Evolutionary conservation across 2,797 vertebrate genomes (phyloP), one percentile per base, ranked within the genome.

Genomic region (Sebastes diploproa): DNA sequence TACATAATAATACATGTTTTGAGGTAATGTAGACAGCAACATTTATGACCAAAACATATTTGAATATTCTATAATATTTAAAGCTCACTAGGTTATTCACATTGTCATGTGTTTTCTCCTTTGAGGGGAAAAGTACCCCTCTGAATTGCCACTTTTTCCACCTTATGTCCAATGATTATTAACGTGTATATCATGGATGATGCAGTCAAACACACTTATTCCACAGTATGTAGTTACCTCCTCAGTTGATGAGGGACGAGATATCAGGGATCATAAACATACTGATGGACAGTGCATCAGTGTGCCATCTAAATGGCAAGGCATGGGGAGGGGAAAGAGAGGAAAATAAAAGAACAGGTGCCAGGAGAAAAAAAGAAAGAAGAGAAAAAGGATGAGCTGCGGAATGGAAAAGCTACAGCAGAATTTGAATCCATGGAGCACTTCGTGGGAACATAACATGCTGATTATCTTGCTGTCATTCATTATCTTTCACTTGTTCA

Each of bases 11-110:
- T 73, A 89, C 73, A 86, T 75, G 85, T 92, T 89, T 77, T 83
- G 88, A 90, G 74, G 86, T 82, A 89, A 91, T 83, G 86, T 64
- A 86, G 81, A 91, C 79, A 65, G 86, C 84, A 84, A 93, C 83
- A 84, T 83, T 77, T 85, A 88, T 62, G 36, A 88, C 63, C 68
- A 83, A 89, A 86, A 87, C 67, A 84, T 76, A 81, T 77, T 66
- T 77, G 38, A 75, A 72, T 84, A 78, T 76, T 81, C 27, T 70
- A 73, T 52, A 74, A 75, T 66, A 60, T 80, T 84, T 85, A 83
- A 91, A 91, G 83, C 82, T 88, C 56, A 77, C 72, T 72, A 58
- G 30, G 36, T 80, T 86, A 88, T 89, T 90, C 78, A 88, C 86
- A 87, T 85, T 75, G 14, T 84, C 70, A 61, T 73, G 30, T 66